These are phyloP conservation scores for Nerophis ophidion DNA, from an alignment of 2,113 vertebrate species.

Conservation along the genomic window DNA sequence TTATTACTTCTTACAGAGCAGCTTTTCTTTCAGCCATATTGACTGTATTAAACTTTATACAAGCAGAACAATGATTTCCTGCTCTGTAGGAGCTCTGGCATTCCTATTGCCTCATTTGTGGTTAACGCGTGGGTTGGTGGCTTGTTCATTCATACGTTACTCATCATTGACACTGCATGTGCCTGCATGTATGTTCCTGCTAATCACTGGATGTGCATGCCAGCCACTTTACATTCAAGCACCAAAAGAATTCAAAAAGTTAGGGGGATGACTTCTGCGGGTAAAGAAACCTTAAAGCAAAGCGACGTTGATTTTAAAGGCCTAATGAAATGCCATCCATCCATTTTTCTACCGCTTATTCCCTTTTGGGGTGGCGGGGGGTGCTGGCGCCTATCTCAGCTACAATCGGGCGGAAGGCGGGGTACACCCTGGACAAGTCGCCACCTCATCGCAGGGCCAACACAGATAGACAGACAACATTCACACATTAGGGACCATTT, in stretches of 20 bases:
- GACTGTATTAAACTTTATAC: background rate
- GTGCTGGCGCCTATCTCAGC: too few relatives aligned
- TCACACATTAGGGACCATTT: too few relatives aligned
- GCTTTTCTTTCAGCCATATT: conserved; percentile 29
- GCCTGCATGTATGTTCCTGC: conserved; percentile 4
- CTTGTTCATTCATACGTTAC: conserved; percentile 16
- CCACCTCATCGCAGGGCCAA: too few relatives aligned
- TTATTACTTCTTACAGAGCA: conserved; percentile 48
- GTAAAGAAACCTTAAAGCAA: conserved; percentile 8
- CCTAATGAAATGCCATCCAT: too few relatives aligned
- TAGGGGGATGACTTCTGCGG: conserved; percentile 8
- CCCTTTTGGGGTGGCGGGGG: too few relatives aligned
- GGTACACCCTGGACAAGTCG: too few relatives aligned
- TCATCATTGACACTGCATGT: conserved; percentile 7
- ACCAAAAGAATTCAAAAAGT: background rate
- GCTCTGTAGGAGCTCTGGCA: conserved; percentile 4
- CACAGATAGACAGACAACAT: too few relatives aligned
- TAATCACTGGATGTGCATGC: conserved; percentile 31
- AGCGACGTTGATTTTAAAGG: background rate
- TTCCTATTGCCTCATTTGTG: conserved; percentile 2
- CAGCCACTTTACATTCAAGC: conserved; percentile 28
- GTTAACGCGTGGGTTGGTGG: conserved; percentile 9
- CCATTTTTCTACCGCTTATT: too few relatives aligned
- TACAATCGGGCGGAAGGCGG: too few relatives aligned
- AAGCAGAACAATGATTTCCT: conserved; percentile 5